Conservation (phyloP, 2,888 invertebrate genomes). For the Pherbina coryleti region DNA sequence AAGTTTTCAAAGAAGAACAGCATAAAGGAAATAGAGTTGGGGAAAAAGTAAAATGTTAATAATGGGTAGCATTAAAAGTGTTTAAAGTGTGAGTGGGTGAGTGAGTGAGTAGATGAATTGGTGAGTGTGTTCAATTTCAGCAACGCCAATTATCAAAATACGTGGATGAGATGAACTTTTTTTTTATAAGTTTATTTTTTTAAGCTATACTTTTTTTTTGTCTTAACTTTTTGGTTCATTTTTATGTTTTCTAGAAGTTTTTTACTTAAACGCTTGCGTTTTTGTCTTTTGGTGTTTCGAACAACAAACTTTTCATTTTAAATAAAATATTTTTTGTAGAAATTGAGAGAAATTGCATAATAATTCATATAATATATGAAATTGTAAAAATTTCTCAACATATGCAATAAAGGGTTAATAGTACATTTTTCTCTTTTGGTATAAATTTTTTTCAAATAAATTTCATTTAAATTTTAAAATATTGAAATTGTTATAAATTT, state of each 20-base stretch:
- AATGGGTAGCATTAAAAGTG: conserved; percentile 21
- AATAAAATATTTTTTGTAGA: not conserved
- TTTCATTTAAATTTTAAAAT: no score
- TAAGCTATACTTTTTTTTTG: conserved; percentile 1
- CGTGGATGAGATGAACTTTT: not conserved
- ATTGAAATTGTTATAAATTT: no score
- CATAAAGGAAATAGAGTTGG: not conserved
- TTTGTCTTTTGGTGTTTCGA: not conserved
- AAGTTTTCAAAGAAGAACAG: not conserved
- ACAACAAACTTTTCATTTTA: not conserved
- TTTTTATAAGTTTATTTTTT: not conserved
- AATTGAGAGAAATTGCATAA: no score
- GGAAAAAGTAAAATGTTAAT: not conserved
- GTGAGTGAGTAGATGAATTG: not conserved
- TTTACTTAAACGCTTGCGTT: not conserved
- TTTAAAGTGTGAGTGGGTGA: not conserved
- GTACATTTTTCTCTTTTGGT: not conserved
- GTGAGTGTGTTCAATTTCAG: conserved; percentile 29
- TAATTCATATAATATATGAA: no score
- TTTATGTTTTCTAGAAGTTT: not conserved
- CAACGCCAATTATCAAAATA: not conserved
- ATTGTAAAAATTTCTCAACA: no score
- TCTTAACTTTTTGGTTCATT: conserved; percentile 12
- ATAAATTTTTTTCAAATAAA: not conserved
- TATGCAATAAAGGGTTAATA: not conserved